A percentile compares a stretch with the other conserved stretches of the same genome.
Conservation (phyloP, 2,113 vertebrate species). For the Sylvilagus bachmani region DNA sequence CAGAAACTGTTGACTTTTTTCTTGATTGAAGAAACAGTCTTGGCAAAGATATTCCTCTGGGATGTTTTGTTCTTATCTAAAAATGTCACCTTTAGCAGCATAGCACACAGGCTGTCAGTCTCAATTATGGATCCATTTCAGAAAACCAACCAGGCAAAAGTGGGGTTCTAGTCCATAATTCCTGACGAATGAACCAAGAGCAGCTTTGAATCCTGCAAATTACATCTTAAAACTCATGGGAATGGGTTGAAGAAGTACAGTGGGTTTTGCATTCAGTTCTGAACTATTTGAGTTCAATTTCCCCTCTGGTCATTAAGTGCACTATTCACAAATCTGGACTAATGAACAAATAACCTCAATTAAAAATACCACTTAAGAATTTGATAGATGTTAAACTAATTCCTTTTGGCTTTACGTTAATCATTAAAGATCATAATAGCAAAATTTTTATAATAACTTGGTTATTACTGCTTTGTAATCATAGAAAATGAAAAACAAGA, state of each 20-base stretch:
- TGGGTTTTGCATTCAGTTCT: neutral
- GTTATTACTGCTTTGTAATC: neutral
- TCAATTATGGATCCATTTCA: conserved; percentile 6
- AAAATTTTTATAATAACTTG: neutral
- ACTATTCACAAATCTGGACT: neutral
- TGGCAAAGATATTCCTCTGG: neutral
- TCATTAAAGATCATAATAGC: neutral
- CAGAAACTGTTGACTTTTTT: conserved; percentile 29
- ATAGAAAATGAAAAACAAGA: neutral
- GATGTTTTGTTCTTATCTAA: conserved; percentile 2
- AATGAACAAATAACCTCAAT: conserved; percentile 35
- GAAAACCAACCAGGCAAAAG: neutral
- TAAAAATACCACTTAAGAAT: neutral
- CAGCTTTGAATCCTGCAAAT: neutral
- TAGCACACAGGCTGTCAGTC: neutral
- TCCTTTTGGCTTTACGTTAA: neutral
- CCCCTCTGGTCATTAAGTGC: neutral
- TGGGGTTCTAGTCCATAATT: neutral
- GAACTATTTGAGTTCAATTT: neutral
- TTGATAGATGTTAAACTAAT: neutral
- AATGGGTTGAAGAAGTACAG: neutral
- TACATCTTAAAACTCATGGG: neutral
- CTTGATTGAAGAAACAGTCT: neutral
- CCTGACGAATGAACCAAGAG: neutral
- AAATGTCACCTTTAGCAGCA: neutral